Evolutionary conservation across 2,888 invertebrate genomes (phyloP), one percentile per base, ranked within the genome.

Genomic region (Dichetophora obliterata): DNA sequence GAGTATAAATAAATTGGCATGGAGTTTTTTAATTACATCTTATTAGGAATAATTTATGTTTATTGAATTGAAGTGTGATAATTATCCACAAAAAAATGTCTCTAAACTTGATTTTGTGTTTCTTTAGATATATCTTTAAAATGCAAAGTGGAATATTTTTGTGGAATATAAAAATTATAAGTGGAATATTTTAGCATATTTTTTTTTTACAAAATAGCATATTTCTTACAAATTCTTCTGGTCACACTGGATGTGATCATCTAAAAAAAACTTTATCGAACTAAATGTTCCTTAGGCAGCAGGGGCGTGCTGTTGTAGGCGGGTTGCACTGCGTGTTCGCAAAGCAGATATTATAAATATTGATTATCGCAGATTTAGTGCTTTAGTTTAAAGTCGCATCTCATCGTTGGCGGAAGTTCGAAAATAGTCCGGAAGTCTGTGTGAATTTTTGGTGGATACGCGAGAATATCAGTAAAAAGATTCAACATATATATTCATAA

Each of bases 291-390:
- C 11, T 50, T 31, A 34, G 11, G 43, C 6, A 27, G 14, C n/a
- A 76, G 31, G 43, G 59, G 43, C 11, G 24, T 48, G 11, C 1
- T 19, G 34, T 22, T 66, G 34, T 27, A 16, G 54, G 54, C 54
- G 31, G 34, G 52, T 66, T 77, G 72, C 61, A 69, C 77, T 76
- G 66, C 70, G 66, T 68, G 37, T 68, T 72, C 50, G 52, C 43
- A 31, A 80, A 81, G 80, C 77, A 27, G 82, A 75, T 81, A 81
- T 86, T 87, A 87, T 87, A 88, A 88, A 88, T 88, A 88, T 86
- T 88, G 85, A 88, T 87, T 86, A 86, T 85, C 83, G 82, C 84
- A 84, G 84, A 85, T 84, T 85, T 83, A 84, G 81, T 83, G 82
- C 84, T 85, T 88, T 88, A 88, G 88, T 88, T 85, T 83, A 83